Base-by-base conservation (phyloP, 2,888 invertebrate species). In the Mellilla xanthometata region DNA sequence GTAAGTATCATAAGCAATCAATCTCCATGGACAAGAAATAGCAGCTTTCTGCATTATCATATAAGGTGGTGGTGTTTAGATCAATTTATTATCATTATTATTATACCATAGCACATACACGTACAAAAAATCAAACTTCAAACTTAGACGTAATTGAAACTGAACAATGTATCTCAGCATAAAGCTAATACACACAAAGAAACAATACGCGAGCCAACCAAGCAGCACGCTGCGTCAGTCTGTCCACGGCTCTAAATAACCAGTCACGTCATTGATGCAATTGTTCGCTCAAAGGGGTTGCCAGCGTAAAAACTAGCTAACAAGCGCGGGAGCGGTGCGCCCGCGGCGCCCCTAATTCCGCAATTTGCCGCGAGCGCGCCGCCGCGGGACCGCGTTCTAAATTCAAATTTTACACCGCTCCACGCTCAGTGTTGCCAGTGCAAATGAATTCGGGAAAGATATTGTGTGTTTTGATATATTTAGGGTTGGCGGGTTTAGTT, bases 271-370 rank as follows among this genome's bases (percentile, higher is more conserved):
- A 75, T 73, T 82, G 83, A 85, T 83, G 76, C 75, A 76, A 84
- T 84, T 75, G 65, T 67, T 57, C 66, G 54, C 69, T 76, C 86
- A 85, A 84, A 85, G 84, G 84, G 82, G 79, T 77, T 74, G 75
- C 72, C 65, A 67, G 62, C 60, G 79, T 78, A 85, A 86, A 85
- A 86, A 86, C 86, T 84, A 84, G 72, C 84, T 85, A 86, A 87
- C 87, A 80, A 86, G 81, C 82, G 65, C 52, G 53, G 55, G 63
- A 60, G 73, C 72, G 66, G 67, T 74, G 76, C 79, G 80, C 83
- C 78, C 75, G 79, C 76, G 67, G 68, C 68, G 66, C 65, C 62
- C 68, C 82, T 84, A 83, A 83, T 84, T 46, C 81, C 83, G 79
- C 83, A 84, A 85, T 84, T 84, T 78, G 79, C 31, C 30, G 39